These are phyloP conservation scores for Clupea harengus DNA, from an alignment of 2,113 vertebrate species.

Conservation along the genomic window DNA sequence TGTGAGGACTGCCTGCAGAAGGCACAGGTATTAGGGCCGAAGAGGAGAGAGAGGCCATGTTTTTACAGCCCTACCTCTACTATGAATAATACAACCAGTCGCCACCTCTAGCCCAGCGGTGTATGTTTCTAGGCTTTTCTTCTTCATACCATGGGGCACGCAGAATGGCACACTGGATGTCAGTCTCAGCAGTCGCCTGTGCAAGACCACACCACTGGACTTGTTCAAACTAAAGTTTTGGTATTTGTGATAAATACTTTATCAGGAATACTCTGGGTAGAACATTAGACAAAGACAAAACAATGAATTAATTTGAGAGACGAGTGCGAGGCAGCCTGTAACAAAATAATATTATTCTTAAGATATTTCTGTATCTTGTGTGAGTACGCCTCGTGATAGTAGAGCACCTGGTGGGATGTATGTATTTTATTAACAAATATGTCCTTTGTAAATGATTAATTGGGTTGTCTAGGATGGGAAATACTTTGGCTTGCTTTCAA, in stretches of 20 bases:
- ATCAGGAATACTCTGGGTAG: no score
- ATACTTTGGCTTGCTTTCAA: not conserved
- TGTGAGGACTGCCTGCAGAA: not conserved
- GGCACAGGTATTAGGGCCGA: conserved; percentile 38
- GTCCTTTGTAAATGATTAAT: not conserved
- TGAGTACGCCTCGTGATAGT: no score
- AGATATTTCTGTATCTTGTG: not conserved
- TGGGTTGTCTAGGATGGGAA: not conserved
- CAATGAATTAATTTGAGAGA: not conserved
- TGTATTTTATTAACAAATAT: not conserved
- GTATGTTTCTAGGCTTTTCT: not conserved
- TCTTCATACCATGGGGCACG: no score
- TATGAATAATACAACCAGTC: not conserved
- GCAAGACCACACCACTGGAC: no score
- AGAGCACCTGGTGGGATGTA: no score
- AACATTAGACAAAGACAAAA: not conserved
- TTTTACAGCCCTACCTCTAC: not conserved
- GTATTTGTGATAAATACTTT: no score
- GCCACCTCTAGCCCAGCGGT: not conserved
- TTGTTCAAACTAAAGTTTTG: no score
- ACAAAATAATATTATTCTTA: not conserved
- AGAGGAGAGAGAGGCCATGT: conserved; percentile 21
- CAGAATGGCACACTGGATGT: no score
- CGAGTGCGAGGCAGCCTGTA: not conserved
- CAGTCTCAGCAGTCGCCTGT: no score